phyloP scores from a whole-genome alignment of 2,113 vertebrate species.

The Sisor rabdophorus region DNA sequence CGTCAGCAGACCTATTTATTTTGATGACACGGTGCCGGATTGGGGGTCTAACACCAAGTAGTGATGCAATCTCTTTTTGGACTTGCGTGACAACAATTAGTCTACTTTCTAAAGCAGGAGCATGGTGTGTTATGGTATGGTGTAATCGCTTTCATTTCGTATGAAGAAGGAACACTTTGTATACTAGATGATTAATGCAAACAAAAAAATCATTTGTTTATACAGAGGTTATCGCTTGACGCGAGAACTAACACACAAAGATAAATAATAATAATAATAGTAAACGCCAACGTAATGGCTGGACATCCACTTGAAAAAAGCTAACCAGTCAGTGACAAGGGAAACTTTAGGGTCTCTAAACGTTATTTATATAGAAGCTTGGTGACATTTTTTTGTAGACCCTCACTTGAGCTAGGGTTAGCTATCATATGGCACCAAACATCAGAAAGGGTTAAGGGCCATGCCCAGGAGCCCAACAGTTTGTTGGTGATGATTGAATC shows the following conservation, averaged over 20 bases:
- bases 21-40: slow-evolving; percentile 55
- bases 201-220: not conserved
- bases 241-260: not conserved
- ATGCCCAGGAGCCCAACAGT: no score
- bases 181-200: no score
- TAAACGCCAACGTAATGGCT: not conserved
- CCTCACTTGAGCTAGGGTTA: no score
- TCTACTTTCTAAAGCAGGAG: not conserved
- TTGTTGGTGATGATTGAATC: no score
- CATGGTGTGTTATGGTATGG: not conserved
- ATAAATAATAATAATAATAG: not conserved
- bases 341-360: not conserved
- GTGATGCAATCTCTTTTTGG: slow-evolving; percentile 8
- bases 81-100: slow-evolving; percentile 12
- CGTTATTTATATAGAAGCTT: not conserved
- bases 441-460: no score
- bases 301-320: not conserved
- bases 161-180: not conserved
- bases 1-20: slow-evolving; percentile 58
- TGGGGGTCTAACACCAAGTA: slow-evolving; percentile 30
- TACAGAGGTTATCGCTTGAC: not conserved
- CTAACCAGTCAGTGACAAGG: not conserved
- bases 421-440: no score
- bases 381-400: no score
- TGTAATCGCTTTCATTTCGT: not conserved